Evolutionary conservation across 2,113 vertebrate species (phyloP).

Genomic region (Zosterops borbonicus): DNA sequence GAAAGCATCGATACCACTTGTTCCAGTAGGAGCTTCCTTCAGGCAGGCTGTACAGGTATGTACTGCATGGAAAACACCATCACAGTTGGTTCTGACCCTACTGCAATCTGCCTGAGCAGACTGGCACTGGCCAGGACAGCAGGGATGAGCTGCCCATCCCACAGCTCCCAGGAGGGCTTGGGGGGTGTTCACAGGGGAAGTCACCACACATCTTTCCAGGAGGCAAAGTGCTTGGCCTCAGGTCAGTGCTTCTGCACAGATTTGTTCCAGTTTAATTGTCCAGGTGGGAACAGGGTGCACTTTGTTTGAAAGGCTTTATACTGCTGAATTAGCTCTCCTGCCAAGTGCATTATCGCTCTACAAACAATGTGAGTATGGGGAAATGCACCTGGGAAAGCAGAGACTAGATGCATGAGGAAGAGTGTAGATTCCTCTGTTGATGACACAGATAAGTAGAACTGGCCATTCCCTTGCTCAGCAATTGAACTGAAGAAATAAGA

Average conservation of each 20-base stretch:
- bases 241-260: conserved; percentile 48
- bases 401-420: conserved; percentile 33
- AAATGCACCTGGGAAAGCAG: conserved; percentile 55
- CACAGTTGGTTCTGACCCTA: not conserved
- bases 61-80: not conserved
- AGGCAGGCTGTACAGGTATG: not conserved
- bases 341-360: conserved; percentile 55
- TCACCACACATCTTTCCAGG: not conserved
- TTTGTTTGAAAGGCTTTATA: conserved; percentile 54
- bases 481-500: not conserved
- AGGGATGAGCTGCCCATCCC: not conserved
- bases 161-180: not conserved
- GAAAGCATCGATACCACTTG: not conserved
- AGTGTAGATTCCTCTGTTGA: conserved; percentile 22
- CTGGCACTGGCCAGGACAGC: not conserved
- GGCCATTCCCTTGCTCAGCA: not conserved
- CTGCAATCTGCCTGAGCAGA: not conserved
- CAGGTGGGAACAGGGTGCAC: conserved; percentile 57
- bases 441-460: conserved; percentile 44
- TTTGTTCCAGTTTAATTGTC: conserved; percentile 63
- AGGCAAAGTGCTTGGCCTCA: conserved; percentile 42
- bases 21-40: not conserved
- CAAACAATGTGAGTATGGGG: conserved; percentile 63
- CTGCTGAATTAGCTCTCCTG: conserved; percentile 54
- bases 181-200: not conserved